Evolutionary conservation across 2,113 vertebrate species (phyloP).

Genomic region (Chiloscyllium plagiosum): DNA sequence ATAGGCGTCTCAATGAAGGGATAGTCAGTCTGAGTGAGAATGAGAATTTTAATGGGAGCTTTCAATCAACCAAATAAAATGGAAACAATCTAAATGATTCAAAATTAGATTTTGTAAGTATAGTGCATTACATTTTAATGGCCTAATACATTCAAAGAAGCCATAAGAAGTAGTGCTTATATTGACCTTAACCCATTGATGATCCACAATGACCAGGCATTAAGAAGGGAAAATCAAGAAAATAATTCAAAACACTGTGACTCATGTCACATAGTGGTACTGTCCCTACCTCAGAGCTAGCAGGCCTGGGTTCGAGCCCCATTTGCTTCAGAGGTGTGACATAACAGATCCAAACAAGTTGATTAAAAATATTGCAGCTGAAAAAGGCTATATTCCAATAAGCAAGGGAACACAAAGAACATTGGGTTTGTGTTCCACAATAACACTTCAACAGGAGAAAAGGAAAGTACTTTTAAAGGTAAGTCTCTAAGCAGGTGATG

Average conservation of each 20-base stretch:
- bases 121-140: background rate
- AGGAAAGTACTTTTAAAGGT: background rate
- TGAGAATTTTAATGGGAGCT: background rate
- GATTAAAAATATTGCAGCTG: no score
- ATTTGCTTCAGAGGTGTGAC: no score
- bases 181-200: constrained; percentile 4
- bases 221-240: no score
- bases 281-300: no score
- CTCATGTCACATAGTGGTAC: no score
- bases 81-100: background rate
- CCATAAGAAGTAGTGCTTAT: background rate
- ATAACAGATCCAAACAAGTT: no score
- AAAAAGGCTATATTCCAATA: background rate
- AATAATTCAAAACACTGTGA: no score
- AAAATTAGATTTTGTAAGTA: background rate
- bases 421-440: background rate
- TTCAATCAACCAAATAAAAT: background rate
- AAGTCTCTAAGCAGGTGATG: background rate
- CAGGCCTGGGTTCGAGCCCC: no score
- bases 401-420: background rate
- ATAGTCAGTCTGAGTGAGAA: background rate
- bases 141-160: background rate
- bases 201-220: background rate
- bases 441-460: background rate
- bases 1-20: background rate